phyloP scores from a whole-genome alignment of 2,797 vertebrate genomes.

The Otolemur crassicaudatus region DNA sequence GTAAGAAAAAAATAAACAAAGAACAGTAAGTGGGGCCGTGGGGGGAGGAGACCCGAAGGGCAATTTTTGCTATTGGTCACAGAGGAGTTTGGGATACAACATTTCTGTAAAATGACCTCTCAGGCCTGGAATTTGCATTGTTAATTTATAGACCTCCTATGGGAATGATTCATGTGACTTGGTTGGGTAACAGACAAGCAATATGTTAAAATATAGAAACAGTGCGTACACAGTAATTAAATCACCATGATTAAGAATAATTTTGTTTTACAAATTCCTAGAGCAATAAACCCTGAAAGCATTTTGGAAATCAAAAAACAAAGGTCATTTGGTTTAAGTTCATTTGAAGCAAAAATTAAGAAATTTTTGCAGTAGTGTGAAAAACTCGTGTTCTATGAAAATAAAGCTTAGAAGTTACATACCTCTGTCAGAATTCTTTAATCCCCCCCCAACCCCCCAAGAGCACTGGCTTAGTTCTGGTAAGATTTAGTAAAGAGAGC shows the following conservation, averaged over 20 bases:
- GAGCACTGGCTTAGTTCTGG: background rate
- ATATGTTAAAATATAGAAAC: slow-evolving; percentile 64
- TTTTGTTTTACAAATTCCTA: slow-evolving; percentile 81
- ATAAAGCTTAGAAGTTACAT: background rate
- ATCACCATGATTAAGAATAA: slow-evolving; percentile 82
- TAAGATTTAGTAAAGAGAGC: background rate
- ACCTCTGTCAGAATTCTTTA: slow-evolving; percentile 15
- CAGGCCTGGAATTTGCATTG: slow-evolving; percentile 78
- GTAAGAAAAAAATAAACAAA: slow-evolving; percentile 68
- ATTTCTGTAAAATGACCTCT: slow-evolving; percentile 84
- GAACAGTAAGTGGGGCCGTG: slow-evolving; percentile 71
- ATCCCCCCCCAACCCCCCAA: background rate
- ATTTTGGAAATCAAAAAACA: slow-evolving; percentile 69
- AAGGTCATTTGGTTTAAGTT: slow-evolving; percentile 74
- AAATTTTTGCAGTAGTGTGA: background rate
- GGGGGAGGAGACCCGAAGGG: slow-evolving; percentile 60
- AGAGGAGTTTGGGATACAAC: slow-evolving; percentile 76
- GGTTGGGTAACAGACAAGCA: slow-evolving; percentile 83
- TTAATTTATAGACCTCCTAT: slow-evolving; percentile 84
- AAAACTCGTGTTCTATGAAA: background rate
- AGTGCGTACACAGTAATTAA: slow-evolving; percentile 73
- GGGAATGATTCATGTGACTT: slow-evolving; percentile 78
- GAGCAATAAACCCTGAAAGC: slow-evolving; percentile 79
- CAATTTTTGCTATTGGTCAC: slow-evolving; percentile 76
- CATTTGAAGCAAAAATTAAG: slow-evolving; percentile 59